Conservation (phyloP, 92 coral and sea anemone species). For the Umimayanthus chanpuru region DNA sequence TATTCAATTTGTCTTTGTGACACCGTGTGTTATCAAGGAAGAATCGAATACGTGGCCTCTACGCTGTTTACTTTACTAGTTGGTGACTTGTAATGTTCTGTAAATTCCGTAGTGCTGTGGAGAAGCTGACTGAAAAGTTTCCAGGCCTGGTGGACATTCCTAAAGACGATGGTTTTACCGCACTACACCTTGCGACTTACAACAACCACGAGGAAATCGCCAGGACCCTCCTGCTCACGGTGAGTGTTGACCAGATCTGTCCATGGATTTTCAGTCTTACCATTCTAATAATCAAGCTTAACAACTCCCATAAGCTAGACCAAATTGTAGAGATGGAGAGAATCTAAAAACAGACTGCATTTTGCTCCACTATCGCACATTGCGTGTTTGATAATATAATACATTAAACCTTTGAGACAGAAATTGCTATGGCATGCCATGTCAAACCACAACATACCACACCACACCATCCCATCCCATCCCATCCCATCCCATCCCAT, state of each 20-base stretch:
- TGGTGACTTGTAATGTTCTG: neutral
- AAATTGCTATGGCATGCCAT: too few species aligned
- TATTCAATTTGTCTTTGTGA: too few species aligned
- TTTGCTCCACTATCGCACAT: too few species aligned
- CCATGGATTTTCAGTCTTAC: too few species aligned
- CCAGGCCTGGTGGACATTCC: constrained; percentile 72
- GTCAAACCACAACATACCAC: too few species aligned
- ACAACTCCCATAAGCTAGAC: neutral
- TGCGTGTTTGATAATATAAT: neutral
- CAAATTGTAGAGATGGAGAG: neutral
- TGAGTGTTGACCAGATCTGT: constrained; percentile 14
- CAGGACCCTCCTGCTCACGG: constrained; percentile 63
- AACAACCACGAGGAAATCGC: constrained; percentile 70
- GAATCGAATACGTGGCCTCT: neutral
- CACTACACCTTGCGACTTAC: constrained; percentile 65
- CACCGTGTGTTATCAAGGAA: too few species aligned
- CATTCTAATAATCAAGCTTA: too few species aligned
- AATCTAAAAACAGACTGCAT: neutral
- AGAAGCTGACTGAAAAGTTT: constrained; percentile 51
- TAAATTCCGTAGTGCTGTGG: constrained; percentile 58
- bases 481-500: too few species aligned
- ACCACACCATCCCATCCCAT: too few species aligned
- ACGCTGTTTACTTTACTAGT: neutral
- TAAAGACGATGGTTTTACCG: constrained; percentile 77
- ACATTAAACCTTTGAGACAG: too few species aligned